phyloP scores from a whole-genome alignment of 2,888 invertebrate genomes.

The Pardosa pseudoannulata region DNA sequence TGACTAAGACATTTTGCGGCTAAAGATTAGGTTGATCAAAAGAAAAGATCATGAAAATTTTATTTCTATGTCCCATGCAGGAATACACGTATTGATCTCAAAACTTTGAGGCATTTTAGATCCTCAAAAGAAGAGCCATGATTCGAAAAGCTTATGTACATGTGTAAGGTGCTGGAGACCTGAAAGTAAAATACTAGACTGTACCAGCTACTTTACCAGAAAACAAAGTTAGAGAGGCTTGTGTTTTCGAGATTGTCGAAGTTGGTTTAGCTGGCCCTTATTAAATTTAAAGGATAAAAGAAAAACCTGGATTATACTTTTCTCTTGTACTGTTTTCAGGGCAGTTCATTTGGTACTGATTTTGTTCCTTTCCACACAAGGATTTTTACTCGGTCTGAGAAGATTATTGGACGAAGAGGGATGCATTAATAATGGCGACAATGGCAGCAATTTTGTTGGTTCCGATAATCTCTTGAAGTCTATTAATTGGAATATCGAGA shows the following conservation, averaged over 20 bases:
- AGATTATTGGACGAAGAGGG: neutral
- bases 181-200: too few relatives aligned
- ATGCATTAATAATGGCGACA: neutral
- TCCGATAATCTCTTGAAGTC: slow-evolving; percentile 15
- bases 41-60: neutral
- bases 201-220: neutral
- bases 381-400: neutral
- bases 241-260: neutral
- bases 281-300: neutral
- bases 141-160: too few relatives aligned
- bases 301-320: neutral
- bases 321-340: slow-evolving; percentile 17
- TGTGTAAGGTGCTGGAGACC: too few relatives aligned
- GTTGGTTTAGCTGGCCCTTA: neutral
- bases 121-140: neutral
- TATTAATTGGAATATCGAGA: neutral
- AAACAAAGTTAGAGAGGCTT: neutral
- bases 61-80: neutral
- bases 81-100: neutral
- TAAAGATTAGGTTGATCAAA: neutral
- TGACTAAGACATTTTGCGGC: neutral
- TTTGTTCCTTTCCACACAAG: neutral
- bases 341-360: neutral
- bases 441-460: slow-evolving; percentile 14
- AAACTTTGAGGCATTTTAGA: neutral